phyloP scores from a whole-genome alignment of 1,140 invertebrate species.

The Drosophila lowei region DNA sequence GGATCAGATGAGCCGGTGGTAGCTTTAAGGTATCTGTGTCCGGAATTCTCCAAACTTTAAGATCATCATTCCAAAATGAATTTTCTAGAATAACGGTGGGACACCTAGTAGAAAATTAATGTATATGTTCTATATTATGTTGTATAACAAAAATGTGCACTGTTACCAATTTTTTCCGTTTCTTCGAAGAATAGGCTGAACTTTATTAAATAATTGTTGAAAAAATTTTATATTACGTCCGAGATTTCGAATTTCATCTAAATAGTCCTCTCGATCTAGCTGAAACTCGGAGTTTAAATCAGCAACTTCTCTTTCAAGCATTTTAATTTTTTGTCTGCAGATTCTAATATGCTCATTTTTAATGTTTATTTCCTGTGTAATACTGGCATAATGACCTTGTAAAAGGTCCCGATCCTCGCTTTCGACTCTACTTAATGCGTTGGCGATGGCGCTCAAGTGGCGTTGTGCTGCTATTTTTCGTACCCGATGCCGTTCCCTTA shows the following conservation, averaged over 20 bases:
- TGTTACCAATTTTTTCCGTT: slow-evolving; percentile 89
- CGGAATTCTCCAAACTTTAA: slow-evolving; percentile 89
- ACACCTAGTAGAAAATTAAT: slow-evolving; percentile 76
- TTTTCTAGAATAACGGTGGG: slow-evolving; percentile 88
- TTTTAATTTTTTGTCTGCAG: slow-evolving; percentile 86
- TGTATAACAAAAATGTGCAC: background rate
- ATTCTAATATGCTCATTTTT: slow-evolving; percentile 89
- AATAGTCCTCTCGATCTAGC: slow-evolving; percentile 91
- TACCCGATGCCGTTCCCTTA: slow-evolving; percentile 88
- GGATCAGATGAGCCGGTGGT: slow-evolving; percentile 33
- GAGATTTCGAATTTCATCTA: slow-evolving; percentile 92
- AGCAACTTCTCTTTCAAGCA: slow-evolving; percentile 88
- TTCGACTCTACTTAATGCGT: slow-evolving; percentile 88
- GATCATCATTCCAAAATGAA: slow-evolving; percentile 90
- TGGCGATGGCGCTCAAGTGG: slow-evolving; percentile 86
- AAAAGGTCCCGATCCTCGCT: slow-evolving; percentile 86
- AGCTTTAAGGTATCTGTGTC: slow-evolving; percentile 43
- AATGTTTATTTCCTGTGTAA: slow-evolving; percentile 89
- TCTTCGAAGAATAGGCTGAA: slow-evolving; percentile 88
- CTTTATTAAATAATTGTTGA: slow-evolving; percentile 88
- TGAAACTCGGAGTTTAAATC: slow-evolving; percentile 94
- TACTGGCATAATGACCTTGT: slow-evolving; percentile 88
- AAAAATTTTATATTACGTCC: slow-evolving; percentile 89
- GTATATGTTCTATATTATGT: slow-evolving; percentile 81
- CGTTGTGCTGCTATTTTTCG: slow-evolving; percentile 89